phyloP scores from a whole-genome alignment of 2,113 vertebrate genomes.

The Aspiorhynchus laticeps region DNA sequence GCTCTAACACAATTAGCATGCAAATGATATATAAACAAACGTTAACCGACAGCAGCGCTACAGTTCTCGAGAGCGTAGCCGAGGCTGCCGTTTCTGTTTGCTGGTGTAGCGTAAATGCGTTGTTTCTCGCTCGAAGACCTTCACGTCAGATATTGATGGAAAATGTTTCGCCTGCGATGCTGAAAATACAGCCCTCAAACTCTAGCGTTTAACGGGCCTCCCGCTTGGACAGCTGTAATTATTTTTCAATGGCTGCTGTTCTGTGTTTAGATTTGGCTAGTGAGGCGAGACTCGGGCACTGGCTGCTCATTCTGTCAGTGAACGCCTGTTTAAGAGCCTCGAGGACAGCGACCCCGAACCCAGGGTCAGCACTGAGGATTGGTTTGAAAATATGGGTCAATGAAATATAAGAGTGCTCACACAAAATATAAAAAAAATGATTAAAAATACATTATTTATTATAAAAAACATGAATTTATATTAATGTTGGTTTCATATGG shows the following conservation, averaged over 20 bases:
- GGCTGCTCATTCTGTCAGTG: conserved; percentile 58
- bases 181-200: conserved; percentile 38
- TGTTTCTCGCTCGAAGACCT: conserved; percentile 41
- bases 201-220: conserved; percentile 14
- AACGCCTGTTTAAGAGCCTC: conserved; percentile 19
- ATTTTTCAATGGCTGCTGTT: conserved; percentile 64
- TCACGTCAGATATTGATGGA: conserved; percentile 41
- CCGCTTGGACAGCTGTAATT: conserved; percentile 62
- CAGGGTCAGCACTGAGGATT: neutral
- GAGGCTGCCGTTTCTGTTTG: conserved; percentile 41
- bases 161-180: conserved; percentile 34
- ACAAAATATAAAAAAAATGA: neutral
- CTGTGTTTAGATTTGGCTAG: conserved; percentile 68
- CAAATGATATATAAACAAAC: conserved; percentile 57
- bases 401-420: neutral
- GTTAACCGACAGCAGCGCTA: conserved; percentile 12
- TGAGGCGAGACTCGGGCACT: conserved; percentile 61
- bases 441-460: no score
- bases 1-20: conserved; percentile 60
- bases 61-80: conserved; percentile 34
- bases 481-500: neutral
- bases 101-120: conserved; percentile 27
- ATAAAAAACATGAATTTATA: no score
- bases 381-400: neutral
- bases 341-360: conserved; percentile 11